Conservation (phyloP, 2,888 invertebrate genomes). For the Oscheius onirici region DNA sequence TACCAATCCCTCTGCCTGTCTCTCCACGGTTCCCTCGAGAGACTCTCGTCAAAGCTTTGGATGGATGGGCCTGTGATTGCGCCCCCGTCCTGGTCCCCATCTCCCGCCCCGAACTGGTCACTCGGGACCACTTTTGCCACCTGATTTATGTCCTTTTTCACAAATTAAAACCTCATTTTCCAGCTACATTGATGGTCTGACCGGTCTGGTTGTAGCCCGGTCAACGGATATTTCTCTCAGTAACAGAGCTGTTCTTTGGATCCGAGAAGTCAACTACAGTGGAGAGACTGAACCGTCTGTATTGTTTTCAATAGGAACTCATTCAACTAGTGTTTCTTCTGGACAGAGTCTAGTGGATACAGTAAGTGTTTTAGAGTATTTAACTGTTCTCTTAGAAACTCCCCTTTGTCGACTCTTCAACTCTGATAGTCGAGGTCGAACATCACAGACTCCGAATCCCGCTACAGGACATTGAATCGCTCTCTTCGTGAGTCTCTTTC, state of each 20-base stretch:
- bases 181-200: constrained; percentile 33
- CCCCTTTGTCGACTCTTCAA: constrained; percentile 9
- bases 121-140: constrained; percentile 4
- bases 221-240: constrained; percentile 12
- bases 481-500: constrained; percentile 16
- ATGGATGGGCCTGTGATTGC: constrained; percentile 31
- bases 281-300: neutral
- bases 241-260: constrained; percentile 1
- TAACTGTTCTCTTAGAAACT: neutral
- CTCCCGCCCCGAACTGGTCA: neutral
- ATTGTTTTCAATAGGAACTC: constrained; percentile 10
- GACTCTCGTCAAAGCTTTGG: neutral
- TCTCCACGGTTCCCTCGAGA: neutral
- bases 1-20: neutral
- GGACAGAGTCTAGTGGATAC: neutral
- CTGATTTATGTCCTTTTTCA: constrained; percentile 19
- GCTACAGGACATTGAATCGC: constrained; percentile 18
- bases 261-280: neutral
- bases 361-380: neutral
- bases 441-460: constrained; percentile 18
- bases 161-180: neutral
- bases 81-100: constrained; percentile 6
- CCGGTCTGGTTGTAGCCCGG: constrained; percentile 26
- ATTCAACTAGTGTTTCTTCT: neutral
- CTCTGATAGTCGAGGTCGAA: constrained; percentile 17